Conservation (phyloP, 2,888 invertebrate species). For the Lasioglossum marginatum region DNA sequence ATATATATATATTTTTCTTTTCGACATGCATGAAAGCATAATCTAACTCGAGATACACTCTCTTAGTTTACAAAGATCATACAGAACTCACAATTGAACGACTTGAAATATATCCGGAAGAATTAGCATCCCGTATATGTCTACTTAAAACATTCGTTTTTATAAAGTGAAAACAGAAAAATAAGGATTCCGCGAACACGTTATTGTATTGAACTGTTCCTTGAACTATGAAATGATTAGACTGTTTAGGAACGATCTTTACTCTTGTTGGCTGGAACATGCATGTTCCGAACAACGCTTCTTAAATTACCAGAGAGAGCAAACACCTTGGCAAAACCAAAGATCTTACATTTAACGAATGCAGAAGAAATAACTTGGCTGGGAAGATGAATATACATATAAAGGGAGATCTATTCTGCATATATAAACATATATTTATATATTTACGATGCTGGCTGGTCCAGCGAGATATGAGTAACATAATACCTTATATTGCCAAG, state of each 20-base stretch:
- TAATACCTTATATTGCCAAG: conserved; percentile 70
- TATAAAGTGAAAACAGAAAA: conserved; percentile 28
- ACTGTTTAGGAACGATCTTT: conserved; percentile 51
- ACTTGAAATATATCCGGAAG: conserved; percentile 47
- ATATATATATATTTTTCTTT: conserved; percentile 7
- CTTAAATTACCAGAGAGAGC: conserved; percentile 54
- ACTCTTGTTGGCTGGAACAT: conserved; percentile 53
- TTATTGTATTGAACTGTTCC: conserved; percentile 67
- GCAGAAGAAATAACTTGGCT: conserved; percentile 67
- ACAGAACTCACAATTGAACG: conserved; percentile 70
- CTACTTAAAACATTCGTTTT: conserved; percentile 41
- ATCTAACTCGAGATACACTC: conserved; percentile 43
- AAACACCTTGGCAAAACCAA: conserved; percentile 76
- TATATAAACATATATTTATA: conserved; percentile 74
- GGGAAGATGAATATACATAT: conserved; percentile 66
- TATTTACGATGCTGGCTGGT: conserved; percentile 77
- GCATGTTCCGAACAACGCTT: conserved; percentile 46
- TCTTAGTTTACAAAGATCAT: conserved; percentile 63
- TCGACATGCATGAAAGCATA: conserved; percentile 42
- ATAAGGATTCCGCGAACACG: conserved; percentile 18
- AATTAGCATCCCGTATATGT: conserved; percentile 31
- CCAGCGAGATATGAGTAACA: conserved; percentile 72
- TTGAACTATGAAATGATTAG: conserved; percentile 73
- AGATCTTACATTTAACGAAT: conserved; percentile 67
- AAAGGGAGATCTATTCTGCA: conserved; percentile 69